A percentile compares a stretch with the other conserved stretches of the same genome.
Evolutionary conservation across 2,113 vertebrate genomes (phyloP).

Genomic region (Brachionichthys hirsutus): DNA sequence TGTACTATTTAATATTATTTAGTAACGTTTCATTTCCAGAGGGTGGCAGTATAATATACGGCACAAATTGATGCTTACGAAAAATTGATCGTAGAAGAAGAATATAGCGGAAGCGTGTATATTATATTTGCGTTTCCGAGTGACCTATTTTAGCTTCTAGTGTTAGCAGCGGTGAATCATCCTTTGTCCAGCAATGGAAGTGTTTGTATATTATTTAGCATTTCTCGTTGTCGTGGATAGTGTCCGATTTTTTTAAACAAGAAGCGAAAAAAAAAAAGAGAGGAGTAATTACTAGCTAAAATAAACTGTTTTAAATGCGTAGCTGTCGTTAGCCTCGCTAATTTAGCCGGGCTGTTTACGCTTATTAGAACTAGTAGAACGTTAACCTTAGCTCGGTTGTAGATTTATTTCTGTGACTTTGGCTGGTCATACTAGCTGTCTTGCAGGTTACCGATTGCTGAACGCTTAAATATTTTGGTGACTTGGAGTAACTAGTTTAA

Average conservation of each 20-base stretch:
- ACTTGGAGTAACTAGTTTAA: constrained; percentile 2
- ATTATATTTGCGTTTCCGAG: constrained; percentile 49
- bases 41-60: constrained; percentile 10
- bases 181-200: constrained; percentile 4
- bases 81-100: constrained; percentile 36
- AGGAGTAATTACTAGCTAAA: not conserved
- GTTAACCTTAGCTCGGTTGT: constrained; percentile 9
- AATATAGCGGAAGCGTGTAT: constrained; percentile 43
- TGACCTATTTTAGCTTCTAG: constrained; percentile 59
- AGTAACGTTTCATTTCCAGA: not conserved
- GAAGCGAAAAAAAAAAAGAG: not conserved
- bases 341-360: constrained; percentile 33
- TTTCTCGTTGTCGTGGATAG: not conserved
- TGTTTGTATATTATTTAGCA: not conserved
- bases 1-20: no score
- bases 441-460: not conserved
- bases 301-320: not conserved
- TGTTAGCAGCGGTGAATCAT: constrained; percentile 34
- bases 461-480: not conserved
- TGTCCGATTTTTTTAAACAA: not conserved
- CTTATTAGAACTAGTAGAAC: constrained; percentile 39
- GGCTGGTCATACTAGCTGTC: not conserved
- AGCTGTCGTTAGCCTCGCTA: constrained; percentile 42
- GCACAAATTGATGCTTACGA: not conserved
- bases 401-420: not conserved